Evolutionary conservation across 1,140 invertebrate genomes (phyloP).

Genomic region (Aphis gossypii): DNA sequence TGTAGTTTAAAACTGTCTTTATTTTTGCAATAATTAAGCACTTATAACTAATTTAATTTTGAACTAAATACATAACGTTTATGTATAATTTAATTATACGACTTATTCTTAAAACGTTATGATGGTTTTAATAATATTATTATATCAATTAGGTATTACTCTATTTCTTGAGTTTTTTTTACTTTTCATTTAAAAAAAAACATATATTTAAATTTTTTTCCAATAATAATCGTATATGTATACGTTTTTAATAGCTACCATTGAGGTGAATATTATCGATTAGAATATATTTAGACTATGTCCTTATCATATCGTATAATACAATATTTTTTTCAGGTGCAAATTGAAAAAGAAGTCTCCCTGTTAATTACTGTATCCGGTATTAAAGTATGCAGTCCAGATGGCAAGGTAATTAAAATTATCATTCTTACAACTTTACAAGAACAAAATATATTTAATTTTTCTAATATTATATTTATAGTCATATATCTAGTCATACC

Average conservation of each 20-base stretch:
- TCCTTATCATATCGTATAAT: neutral
- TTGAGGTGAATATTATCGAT: neutral
- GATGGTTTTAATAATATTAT: no score
- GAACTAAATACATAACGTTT: no score
- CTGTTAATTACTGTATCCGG: slow-evolving; percentile 78
- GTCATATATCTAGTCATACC: no score
- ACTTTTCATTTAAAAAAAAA: neutral
- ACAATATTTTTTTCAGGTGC: neutral
- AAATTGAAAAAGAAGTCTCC: slow-evolving; percentile 71
- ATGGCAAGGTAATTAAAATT: slow-evolving; percentile 74
- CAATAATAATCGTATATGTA: neutral
- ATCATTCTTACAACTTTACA: neutral
- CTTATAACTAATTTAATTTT: no score
- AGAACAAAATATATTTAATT: neutral
- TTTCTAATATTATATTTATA: neutral
- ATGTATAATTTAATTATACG: no score
- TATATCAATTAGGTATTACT: neutral
- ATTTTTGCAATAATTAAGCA: no score
- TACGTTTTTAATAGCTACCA: neutral
- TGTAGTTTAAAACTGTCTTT: no score
- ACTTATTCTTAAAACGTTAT: no score
- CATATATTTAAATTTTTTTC: neutral
- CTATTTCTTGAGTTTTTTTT: neutral
- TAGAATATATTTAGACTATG: neutral
- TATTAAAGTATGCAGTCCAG: slow-evolving; percentile 82